Evolutionary conservation across 1,140 invertebrate genomes (phyloP).

Genomic region (Aphelenchoides besseyi): DNA sequence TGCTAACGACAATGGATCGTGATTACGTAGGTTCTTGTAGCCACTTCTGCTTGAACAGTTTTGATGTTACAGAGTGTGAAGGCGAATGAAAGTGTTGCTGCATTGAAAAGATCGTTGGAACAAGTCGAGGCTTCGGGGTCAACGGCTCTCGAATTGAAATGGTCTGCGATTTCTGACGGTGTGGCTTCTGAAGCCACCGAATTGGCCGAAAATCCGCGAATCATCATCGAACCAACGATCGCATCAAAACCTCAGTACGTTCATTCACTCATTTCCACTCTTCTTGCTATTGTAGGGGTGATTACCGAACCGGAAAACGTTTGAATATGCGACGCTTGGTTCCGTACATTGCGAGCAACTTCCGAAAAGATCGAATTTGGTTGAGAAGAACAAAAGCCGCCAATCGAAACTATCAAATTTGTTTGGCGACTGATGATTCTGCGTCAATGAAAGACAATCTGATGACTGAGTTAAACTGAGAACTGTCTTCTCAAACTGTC

Average conservation of each 20-base stretch:
- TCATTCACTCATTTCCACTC: conserved; percentile 7
- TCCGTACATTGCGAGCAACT: conserved; percentile 96
- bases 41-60: background rate
- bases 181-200: conserved; percentile 76
- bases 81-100: background rate
- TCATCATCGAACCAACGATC: conserved; percentile 90
- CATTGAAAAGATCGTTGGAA: background rate
- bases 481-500: background rate
- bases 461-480: conserved; percentile 72
- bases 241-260: conserved; percentile 75
- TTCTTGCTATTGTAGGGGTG: conserved; percentile 70
- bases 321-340: conserved; percentile 97
- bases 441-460: conserved; percentile 83
- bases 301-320: conserved; percentile 90
- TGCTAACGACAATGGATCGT: background rate
- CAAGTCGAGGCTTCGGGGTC: background rate
- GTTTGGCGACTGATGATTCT: conserved; percentile 93
- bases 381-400: conserved; percentile 87
- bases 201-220: conserved; percentile 83
- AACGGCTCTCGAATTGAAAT: conserved; percentile 39
- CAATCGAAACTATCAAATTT: conserved; percentile 91
- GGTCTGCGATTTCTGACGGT: conserved; percentile 66
- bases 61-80: background rate
- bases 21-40: background rate
- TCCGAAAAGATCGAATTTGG: conserved; percentile 99